Evolutionary conservation across 2,888 invertebrate genomes (phyloP).

Genomic region (Teleogryllus oceanicus): DNA sequence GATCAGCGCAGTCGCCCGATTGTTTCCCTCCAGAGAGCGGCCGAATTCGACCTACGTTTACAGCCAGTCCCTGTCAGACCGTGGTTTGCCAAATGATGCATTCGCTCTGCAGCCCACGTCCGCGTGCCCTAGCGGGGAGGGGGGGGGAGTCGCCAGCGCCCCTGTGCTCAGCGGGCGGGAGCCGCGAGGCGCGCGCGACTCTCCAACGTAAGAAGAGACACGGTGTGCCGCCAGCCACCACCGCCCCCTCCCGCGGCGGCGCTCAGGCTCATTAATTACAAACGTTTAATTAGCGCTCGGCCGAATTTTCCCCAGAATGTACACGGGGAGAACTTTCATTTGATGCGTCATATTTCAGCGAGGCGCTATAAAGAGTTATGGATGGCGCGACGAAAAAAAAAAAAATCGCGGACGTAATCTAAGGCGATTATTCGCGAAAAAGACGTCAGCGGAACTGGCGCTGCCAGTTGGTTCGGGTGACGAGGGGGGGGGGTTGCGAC

Average conservation of each 20-base stretch:
- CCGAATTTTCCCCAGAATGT: background rate
- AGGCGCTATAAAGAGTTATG: background rate
- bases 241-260: background rate
- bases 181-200: too few species aligned
- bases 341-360: background rate
- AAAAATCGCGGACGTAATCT: background rate
- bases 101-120: too few species aligned
- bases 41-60: too few species aligned
- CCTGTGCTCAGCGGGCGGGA: too few species aligned
- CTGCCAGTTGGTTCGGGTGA: background rate
- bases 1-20: too few species aligned
- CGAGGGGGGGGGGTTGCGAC: too few species aligned
- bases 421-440: background rate
- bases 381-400: background rate
- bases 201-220: background rate
- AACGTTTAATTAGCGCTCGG: background rate
- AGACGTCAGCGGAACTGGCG: background rate
- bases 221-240: background rate
- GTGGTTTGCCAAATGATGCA: too few species aligned
- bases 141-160: too few species aligned
- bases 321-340: background rate
- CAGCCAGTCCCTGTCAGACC: too few species aligned
- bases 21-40: too few species aligned
- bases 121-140: too few species aligned
- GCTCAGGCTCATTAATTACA: background rate